These are phyloP conservation scores for Melanaphis sacchari DNA, from an alignment of 1,140 invertebrate species.

Conservation along the genomic window DNA sequence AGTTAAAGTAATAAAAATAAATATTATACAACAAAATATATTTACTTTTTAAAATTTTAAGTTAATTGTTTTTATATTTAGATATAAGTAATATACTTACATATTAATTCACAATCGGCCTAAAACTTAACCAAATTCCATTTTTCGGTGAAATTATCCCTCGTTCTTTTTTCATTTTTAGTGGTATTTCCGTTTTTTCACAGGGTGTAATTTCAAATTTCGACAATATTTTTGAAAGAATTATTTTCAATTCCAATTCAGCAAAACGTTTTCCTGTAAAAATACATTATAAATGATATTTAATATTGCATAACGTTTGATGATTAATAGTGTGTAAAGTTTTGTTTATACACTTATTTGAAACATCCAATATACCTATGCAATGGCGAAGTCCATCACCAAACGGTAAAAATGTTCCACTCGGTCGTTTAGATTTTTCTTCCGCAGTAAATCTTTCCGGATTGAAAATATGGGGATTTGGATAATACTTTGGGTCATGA, in stretches of 20 bases:
- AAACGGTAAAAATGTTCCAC: conserved; percentile 71
- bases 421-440: conserved; percentile 60
- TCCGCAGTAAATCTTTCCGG: conserved; percentile 67
- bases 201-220: conserved; percentile 61
- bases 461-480: conserved; percentile 72
- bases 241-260: conserved; percentile 59
- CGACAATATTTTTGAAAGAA: conserved; percentile 57
- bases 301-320: neutral
- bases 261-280: conserved; percentile 59
- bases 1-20: neutral
- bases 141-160: neutral
- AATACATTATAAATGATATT: neutral
- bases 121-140: conserved; percentile 52
- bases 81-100: neutral
- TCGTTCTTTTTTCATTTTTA: neutral
- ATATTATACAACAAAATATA: neutral
- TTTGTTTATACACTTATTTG: neutral
- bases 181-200: conserved; percentile 50
- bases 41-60: neutral
- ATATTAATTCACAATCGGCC: neutral
- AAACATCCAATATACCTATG: conserved; percentile 65
- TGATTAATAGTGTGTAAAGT: neutral
- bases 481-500: conserved; percentile 69
- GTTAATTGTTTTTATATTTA: no score
- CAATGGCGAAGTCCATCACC: conserved; percentile 74